These are phyloP conservation scores for Saturnia pavonia DNA, from an alignment of 2,888 invertebrate species.

Conservation along the genomic window DNA sequence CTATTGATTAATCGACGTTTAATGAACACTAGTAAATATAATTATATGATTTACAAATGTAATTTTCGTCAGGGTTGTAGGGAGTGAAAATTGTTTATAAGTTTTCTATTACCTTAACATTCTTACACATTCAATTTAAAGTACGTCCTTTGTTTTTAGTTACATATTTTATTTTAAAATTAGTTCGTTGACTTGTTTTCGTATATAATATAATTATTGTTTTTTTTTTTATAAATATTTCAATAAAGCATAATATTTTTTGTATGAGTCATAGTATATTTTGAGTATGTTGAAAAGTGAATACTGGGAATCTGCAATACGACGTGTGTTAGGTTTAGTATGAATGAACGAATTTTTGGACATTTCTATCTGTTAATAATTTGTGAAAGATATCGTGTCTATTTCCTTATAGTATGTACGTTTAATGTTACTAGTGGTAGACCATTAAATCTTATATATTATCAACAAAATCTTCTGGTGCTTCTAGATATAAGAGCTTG, in stretches of 20 bases:
- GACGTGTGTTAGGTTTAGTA: constrained; percentile 41
- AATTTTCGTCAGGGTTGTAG: constrained; percentile 53
- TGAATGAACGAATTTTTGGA: neutral
- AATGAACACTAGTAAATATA: neutral
- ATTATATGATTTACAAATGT: constrained; percentile 3
- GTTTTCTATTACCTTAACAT: constrained; percentile 60
- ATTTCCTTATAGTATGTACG: constrained; percentile 13
- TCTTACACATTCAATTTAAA: constrained; percentile 73
- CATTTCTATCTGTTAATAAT: constrained; percentile 5
- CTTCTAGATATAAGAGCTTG: constrained; percentile 71
- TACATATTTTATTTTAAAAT: constrained; percentile 77
- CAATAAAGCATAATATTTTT: constrained; percentile 71
- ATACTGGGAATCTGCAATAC: constrained; percentile 79
- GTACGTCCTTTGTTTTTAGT: constrained; percentile 79
- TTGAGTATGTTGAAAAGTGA: constrained; percentile 53
- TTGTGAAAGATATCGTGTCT: neutral
- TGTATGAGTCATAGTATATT: constrained; percentile 64
- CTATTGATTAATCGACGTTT: too few relatives aligned
- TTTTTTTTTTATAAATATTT: constrained; percentile 59
- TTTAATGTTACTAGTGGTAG: constrained; percentile 37
- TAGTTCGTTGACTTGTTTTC: constrained; percentile 75
- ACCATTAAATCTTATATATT: constrained; percentile 44
- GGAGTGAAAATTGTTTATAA: constrained; percentile 69
- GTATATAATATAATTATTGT: constrained; percentile 76
- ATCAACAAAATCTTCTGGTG: constrained; percentile 71